A percentile compares a stretch with the other conserved stretches of the same genome.
phyloP scores from a whole-genome alignment of 2,888 invertebrate species.

The Campaea margaritaria region DNA sequence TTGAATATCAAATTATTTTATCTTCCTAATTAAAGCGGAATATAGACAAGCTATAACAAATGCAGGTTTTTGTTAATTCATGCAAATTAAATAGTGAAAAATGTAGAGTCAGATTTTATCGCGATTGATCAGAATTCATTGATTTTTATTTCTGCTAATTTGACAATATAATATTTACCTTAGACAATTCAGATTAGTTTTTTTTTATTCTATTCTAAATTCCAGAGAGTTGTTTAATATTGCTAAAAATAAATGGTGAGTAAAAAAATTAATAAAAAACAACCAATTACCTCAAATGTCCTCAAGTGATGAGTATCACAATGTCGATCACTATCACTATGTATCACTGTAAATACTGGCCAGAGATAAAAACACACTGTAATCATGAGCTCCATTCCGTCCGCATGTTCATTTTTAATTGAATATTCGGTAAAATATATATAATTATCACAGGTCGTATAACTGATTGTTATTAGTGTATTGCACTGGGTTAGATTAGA shows the following conservation, averaged over 20 bases:
- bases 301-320: slow-evolving; percentile 75
- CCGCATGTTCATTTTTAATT: slow-evolving; percentile 65
- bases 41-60: neutral
- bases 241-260: neutral
- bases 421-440: slow-evolving; percentile 52
- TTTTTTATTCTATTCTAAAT: neutral
- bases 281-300: slow-evolving; percentile 74
- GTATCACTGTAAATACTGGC: slow-evolving; percentile 77
- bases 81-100: slow-evolving; percentile 3
- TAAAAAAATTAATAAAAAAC: slow-evolving; percentile 19
- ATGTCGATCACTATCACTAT: slow-evolving; percentile 80
- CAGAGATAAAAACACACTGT: slow-evolving; percentile 77
- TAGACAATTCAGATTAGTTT: neutral
- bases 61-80: slow-evolving; percentile 1
- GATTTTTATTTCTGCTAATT: neutral
- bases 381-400: slow-evolving; percentile 82
- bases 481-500: slow-evolving; percentile 53
- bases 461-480: slow-evolving; percentile 42
- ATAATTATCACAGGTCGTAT: slow-evolving; percentile 70
- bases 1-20: slow-evolving; percentile 2
- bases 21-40: neutral
- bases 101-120: neutral
- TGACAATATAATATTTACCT: neutral
- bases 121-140: slow-evolving; percentile 3
- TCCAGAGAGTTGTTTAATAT: neutral